phyloP scores from a whole-genome alignment of 2,113 vertebrate genomes.

The Poeciliopsis prolifica region DNA sequence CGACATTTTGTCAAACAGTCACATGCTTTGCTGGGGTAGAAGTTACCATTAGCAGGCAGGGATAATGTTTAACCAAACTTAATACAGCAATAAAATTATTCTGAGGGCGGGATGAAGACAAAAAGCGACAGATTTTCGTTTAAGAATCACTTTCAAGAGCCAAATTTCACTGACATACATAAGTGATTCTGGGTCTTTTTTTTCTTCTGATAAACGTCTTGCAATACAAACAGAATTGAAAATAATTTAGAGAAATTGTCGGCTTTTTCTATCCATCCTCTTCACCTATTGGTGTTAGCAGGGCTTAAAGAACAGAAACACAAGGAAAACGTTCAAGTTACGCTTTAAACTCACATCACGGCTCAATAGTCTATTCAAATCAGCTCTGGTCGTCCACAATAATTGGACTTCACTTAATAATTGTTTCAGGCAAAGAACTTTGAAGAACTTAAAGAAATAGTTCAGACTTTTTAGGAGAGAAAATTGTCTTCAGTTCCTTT shows the following conservation, averaged over 20 bases:
- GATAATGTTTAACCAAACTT: neutral
- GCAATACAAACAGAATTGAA: no score
- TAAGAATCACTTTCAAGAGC: neutral
- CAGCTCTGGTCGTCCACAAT: neutral
- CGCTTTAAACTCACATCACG: neutral
- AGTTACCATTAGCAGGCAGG: slow-evolving; percentile 16
- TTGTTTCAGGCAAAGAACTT: neutral
- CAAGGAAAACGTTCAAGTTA: no score
- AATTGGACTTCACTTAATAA: neutral
- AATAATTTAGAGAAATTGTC: neutral
- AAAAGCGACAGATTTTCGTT: neutral
- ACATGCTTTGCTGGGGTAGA: slow-evolving; percentile 45
- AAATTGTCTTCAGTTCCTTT: neutral
- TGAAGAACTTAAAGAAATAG: neutral
- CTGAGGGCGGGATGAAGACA: slow-evolving; percentile 8
- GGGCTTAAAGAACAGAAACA: neutral
- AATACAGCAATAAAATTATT: slow-evolving; percentile 6
- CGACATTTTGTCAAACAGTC: slow-evolving; percentile 14
- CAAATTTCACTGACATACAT: no score
- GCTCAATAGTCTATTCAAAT: no score
- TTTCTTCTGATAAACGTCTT: no score
- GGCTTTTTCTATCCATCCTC: slow-evolving; percentile 25
- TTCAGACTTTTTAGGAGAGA: neutral
- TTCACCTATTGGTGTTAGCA: neutral
- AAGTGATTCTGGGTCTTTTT: no score